Evolutionary conservation across 2,888 invertebrate genomes (phyloP), one percentile per base, ranked within the genome.

Genomic region (Melinopterus prodromus): DNA sequence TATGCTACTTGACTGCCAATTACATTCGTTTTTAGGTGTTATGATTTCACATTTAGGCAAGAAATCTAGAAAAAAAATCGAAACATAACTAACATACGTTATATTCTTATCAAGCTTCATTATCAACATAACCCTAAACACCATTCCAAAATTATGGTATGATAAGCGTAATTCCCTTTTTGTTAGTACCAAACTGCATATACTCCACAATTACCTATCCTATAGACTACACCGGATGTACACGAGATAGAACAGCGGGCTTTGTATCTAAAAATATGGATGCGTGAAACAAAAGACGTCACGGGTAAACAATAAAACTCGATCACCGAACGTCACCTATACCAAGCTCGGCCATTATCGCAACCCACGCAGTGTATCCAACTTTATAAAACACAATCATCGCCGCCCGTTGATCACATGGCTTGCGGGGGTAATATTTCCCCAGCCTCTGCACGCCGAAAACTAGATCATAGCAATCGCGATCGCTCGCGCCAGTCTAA

Each of bases 251-350:
- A 74, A 26, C 6, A 35, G 26, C 26, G 3, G 26, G 26, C 35
- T 26, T 74, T 74, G 36, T 74, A 6, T 74, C 74, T 74, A 74
- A 74, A 74, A 74, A 74, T 74, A 74, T 2, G 36, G 6, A 74
- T 74, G 37, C 35, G 37, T 35, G 37, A 74, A n/a, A 74, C 74
- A 74, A 74, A 74, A 74, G 74, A 74, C 74, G 74, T 74, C 74
- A 74, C 74, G 35, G 36, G 16, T 26, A 74, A 74, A 74, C 74
- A 74, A 74, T 36, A 74, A 37, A 74, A 53, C 53, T 53, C 53
- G 53, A 53, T 53, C 53, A 53, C 5, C 36, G 74, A 26, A n/a
- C 74, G 71, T 35, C 36, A 35, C 74, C n/a, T 37, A 37, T 74
- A 35, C 15, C 35, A 37, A 35, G 26, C n/a, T n/a, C 37, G 35